Evolutionary conservation across 2,888 invertebrate genomes (phyloP), one percentile per base, ranked within the genome.

Genomic region (Palloptera scutellata): DNA sequence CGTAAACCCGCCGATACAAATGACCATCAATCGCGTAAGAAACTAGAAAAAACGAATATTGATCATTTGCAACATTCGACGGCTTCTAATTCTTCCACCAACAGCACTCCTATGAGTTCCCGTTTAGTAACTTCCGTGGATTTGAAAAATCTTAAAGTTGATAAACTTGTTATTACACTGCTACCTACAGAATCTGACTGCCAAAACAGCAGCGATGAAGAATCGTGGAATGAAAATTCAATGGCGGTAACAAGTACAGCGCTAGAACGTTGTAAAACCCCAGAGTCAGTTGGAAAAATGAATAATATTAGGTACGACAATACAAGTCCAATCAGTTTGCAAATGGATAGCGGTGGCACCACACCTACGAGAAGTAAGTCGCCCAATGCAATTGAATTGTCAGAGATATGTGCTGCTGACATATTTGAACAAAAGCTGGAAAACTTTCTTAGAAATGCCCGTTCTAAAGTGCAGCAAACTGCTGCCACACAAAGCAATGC

Each of bases 351-450:
- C 52, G 78, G 75, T 10, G 77, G 76, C 65, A 73, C 69, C 12
- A 79, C 80, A 10, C 79, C 81, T 5, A 76, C 63, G 2, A 58
- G 66, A 1, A 1, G 9, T 9, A 42, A 40, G 58, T n/a, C 9
- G 17, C 43, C n/a, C 13, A 42, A 13, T 13, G 61, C 57, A 11
- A 64, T 57, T 57, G 13, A 3, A 1, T 65, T 66, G 1, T 68
- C 67, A 9, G 75, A 79, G 40, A 76, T 75, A 1, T 71, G 76
- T 52, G 75, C 76, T 1, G 81, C 78, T 65, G 80, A 81, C 57
- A 73, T 74, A 51, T 84, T 84, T 48, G 79, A 84, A 64, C 76
- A 77, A 43, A 81, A 82, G 69, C 71, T 84, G 41, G 82, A 83
- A 65, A 78, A 79, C 64, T 83, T 80, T 60, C 74, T 83, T 0